These are phyloP conservation scores for Tricholaema leucomelas DNA, from an alignment of 2,113 vertebrate species.

Conservation along the genomic window DNA sequence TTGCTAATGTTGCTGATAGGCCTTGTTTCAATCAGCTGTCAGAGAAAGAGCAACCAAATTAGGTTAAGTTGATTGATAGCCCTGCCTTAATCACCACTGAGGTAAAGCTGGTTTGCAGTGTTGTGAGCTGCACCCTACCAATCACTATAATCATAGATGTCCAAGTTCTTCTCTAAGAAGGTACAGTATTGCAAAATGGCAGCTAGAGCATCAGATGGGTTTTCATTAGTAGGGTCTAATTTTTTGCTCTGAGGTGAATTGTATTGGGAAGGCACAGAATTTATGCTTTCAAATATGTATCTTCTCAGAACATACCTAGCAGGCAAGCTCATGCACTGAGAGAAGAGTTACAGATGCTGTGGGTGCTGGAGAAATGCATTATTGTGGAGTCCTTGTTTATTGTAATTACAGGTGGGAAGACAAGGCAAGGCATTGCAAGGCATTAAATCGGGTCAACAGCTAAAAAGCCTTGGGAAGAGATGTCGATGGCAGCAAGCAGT, in stretches of 20 bases:
- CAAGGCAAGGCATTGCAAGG: too few species aligned
- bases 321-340: background rate
- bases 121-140: background rate
- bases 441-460: constrained; percentile 76
- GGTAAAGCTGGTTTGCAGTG: background rate
- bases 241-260: constrained; percentile 20
- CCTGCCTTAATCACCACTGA: background rate
- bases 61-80: constrained; percentile 31
- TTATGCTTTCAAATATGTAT: background rate
- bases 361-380: constrained; percentile 14
- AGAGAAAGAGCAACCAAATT: constrained; percentile 33
- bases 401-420: constrained; percentile 67
- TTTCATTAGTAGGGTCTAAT: background rate
- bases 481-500: constrained; percentile 38
- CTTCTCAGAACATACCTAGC: background rate
- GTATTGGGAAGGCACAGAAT: background rate
- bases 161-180: background rate
- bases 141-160: background rate
- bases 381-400: constrained; percentile 35
- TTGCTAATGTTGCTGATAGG: background rate
- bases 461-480: constrained; percentile 57
- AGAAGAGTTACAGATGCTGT: constrained; percentile 45
- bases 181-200: background rate
- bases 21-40: constrained; percentile 15
- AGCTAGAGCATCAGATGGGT: background rate